Evolutionary conservation across 2,888 invertebrate species (phyloP), one percentile per base, ranked within the genome.

Genomic region (Lepidochrysops patricia): DNA sequence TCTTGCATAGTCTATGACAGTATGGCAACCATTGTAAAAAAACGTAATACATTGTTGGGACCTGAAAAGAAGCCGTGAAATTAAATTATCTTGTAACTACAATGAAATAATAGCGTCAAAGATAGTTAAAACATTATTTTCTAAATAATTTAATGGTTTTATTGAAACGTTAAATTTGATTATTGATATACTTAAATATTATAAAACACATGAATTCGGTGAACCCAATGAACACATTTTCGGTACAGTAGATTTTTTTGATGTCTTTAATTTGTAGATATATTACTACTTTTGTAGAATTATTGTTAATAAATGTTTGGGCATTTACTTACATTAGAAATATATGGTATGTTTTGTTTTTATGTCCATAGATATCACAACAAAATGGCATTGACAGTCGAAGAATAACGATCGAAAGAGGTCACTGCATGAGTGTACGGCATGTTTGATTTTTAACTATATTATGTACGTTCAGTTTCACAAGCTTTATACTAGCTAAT

Each of bases 311-410:
- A 56, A 2, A 12, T 12, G 6, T 15, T 15, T 56, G 4, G 4
- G 7, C 12, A 27, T 35, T 4, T 25, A 13, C 27, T 59, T 56
- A 29, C 57, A 29, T 15, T 54, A 35, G n/a, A n/a, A n/a, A n/a
- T n/a, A n/a, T n/a, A n/a, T n/a, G 7, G 23, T 29, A 32, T 61
- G 57, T 57, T 32, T 49, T 56, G 27, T 58, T 62, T 58, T 66
- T 32, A 50, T 34, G 7, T 58, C 37, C 35, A 15, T 57, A 49
- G 49, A 62, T 52, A 61, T 43, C 61, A 61, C 57, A 60, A 64
- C 74, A 80, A 81, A 79, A 79, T 81, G 81, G 79, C 79, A 76
- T 77, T 82, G 77, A 79, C 79, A 79, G 71, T 69, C 62, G 63
- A 73, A 70, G 72, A 75, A 71, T 76, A 73, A 74, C 68, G 71